Evolutionary conservation across 2,797 vertebrate species (phyloP), one percentile per base, ranked within the genome.

Genomic region (Dallia pectoralis): DNA sequence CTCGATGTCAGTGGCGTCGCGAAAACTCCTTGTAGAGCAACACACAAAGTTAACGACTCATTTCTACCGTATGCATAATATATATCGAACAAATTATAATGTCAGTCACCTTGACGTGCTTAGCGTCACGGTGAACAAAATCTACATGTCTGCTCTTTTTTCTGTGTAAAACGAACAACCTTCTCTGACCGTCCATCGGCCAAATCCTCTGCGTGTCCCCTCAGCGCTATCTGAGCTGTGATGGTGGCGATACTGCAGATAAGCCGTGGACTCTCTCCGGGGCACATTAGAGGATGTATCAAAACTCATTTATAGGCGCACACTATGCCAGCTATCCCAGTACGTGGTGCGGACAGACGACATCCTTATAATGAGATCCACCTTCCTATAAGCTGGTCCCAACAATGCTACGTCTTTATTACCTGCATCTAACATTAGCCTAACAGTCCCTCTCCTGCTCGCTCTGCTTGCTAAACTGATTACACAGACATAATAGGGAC

Each of bases 321-420:
- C 90, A 92, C 93, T 93, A 93, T 86, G 89, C 88, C 81, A 86
- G 85, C 89, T 90, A 90, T 87, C 83, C 81, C 82, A 44, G 80
- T 91, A 82, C 88, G 85, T 81, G 51, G 16, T 1, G 72, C 80
- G 89, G 87, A 89, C 89, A 87, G 88, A 85, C 84, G 88, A 91
- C 89, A 90, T 89, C 88, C 89, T 84, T 84, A 92, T 94, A 94
- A 94, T 93, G 91, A 93, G 91, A 91, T 92, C 91, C 89, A 87
- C 85, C 88, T 91, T 90, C 90, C 91, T 91, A 87, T 87, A 85
- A 84, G 82, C 72, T 56, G 78, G 84, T 84, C 85, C 87, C 87
- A 90, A 91, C 91, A 89, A 89, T 25, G 4, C 88, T 79, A 76
- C 89, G 86, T 89, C 90, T 92, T 92, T 93, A 93, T 93, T 93